These are phyloP conservation scores for Strigamia crassipes DNA, from an alignment of 2,888 invertebrate species.

Conservation along the genomic window DNA sequence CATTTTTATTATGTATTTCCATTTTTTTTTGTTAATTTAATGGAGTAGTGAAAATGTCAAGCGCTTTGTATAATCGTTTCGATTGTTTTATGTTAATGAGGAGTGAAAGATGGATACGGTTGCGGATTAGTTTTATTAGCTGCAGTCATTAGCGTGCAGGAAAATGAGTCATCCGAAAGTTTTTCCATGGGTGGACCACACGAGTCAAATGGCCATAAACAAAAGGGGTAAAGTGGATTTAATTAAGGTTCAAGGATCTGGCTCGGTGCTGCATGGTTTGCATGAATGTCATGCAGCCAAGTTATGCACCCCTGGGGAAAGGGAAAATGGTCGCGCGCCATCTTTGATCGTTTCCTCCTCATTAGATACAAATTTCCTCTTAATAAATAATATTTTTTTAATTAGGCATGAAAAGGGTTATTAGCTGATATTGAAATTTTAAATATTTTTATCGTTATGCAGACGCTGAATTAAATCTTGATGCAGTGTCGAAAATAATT, in stretches of 20 bases:
- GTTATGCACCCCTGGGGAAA: slow-evolving; percentile 41
- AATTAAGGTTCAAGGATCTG: slow-evolving; percentile 42
- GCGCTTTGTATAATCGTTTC: slow-evolving; percentile 22
- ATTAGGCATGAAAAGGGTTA: slow-evolving; percentile 16
- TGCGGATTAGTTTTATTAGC: slow-evolving; percentile 35
- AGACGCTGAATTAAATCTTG: too few relatives aligned
- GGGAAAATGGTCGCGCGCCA: slow-evolving; percentile 22
- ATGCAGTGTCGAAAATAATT: too few relatives aligned
- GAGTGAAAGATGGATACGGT: slow-evolving; percentile 32
- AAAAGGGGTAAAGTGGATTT: slow-evolving; percentile 42
- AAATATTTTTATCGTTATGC: neutral
- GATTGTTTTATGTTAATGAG: slow-evolving; percentile 42
- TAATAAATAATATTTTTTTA: slow-evolving; percentile 31
- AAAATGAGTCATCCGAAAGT: slow-evolving; percentile 39
- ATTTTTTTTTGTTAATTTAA: neutral
- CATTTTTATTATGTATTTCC: neutral
- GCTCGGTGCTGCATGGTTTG: slow-evolving; percentile 9
- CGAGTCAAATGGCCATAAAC: slow-evolving; percentile 42
- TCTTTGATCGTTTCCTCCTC: slow-evolving; percentile 10
- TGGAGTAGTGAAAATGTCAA: slow-evolving; percentile 17
- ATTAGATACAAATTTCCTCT: slow-evolving; percentile 28
- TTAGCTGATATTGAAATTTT: neutral
- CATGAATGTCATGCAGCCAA: slow-evolving; percentile 7
- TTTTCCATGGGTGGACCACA: slow-evolving; percentile 40
- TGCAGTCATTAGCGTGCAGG: slow-evolving; percentile 26